phyloP scores from a whole-genome alignment of 2,797 vertebrate genomes.

The Silurus lanzhouensis region DNA sequence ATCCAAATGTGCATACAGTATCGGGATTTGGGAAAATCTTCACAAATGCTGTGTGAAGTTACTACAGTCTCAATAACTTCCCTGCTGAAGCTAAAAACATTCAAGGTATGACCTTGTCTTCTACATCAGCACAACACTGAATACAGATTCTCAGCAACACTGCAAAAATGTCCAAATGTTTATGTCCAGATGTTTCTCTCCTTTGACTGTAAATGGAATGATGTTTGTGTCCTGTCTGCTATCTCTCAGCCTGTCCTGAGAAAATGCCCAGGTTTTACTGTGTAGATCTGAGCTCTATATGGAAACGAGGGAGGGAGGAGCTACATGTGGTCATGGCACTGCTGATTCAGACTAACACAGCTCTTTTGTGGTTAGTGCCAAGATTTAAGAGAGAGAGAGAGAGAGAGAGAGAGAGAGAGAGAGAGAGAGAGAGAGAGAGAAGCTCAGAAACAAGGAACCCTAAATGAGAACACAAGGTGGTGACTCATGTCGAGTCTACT shows the following conservation, averaged over 20 bases:
- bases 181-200: background rate
- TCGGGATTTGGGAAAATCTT: no score
- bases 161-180: background rate
- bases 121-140: background rate
- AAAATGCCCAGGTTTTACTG: background rate
- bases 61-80: no score
- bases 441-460: slow-evolving; percentile 4
- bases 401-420: slow-evolving; percentile 56
- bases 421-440: slow-evolving; percentile 60
- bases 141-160: background rate
- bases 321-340: background rate
- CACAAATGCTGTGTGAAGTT: no score
- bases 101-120: background rate
- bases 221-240: background rate
- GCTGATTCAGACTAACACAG: slow-evolving; percentile 41
- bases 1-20: no score
- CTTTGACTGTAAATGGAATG: background rate
- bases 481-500: slow-evolving; percentile 45
- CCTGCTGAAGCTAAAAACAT: no score
- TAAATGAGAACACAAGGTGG: slow-evolving; percentile 49
- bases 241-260: slow-evolving; percentile 3
- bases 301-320: background rate
- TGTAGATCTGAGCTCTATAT: background rate
- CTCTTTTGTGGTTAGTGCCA: slow-evolving; percentile 23
- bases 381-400: slow-evolving; percentile 48